Conservation (phyloP, 1,140 invertebrate genomes). For the Dendroctonus ponderosae region DNA sequence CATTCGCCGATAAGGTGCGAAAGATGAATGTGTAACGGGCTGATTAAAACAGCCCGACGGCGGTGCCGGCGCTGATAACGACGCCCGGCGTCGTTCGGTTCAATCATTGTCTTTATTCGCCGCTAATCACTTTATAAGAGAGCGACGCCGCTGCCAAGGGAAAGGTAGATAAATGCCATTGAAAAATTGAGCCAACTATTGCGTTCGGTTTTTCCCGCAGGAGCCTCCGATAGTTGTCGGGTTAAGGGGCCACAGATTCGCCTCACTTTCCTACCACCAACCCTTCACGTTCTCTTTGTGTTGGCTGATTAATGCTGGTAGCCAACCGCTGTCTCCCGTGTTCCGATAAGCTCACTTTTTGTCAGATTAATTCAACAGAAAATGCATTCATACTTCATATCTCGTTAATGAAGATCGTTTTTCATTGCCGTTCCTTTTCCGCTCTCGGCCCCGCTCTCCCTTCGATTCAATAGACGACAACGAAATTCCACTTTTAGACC, state of each 20-base stretch:
- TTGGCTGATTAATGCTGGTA: constrained; percentile 32
- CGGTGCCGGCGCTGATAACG: constrained; percentile 44
- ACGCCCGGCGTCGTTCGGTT: constrained; percentile 39
- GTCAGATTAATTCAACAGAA: constrained; percentile 48
- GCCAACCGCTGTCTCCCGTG: constrained; percentile 38
- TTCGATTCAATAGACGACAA: neutral
- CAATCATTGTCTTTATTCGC: constrained; percentile 46
- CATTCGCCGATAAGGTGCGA: constrained; percentile 45
- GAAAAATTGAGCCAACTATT: too few species aligned
- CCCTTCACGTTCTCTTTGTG: constrained; percentile 31
- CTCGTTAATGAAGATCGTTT: constrained; percentile 50
- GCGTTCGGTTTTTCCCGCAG: too few species aligned
- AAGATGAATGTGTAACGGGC: constrained; percentile 46
- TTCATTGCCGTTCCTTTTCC: constrained; percentile 40
- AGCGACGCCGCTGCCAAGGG: neutral
- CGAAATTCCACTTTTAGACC: constrained; percentile 3
- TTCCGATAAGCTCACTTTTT: constrained; percentile 46
- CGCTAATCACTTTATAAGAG: constrained; percentile 28
- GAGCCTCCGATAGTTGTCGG: too few species aligned
- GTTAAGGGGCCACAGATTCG: too few species aligned
- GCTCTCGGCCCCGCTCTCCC: constrained; percentile 19
- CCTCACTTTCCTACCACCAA: constrained; percentile 21
- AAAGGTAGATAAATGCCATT: constrained; percentile 19
- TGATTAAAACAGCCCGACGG: constrained; percentile 46
- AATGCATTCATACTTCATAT: constrained; percentile 51